Evolutionary conservation across 2,797 vertebrate genomes (phyloP).

Genomic region (Novumbra hubbsi): DNA sequence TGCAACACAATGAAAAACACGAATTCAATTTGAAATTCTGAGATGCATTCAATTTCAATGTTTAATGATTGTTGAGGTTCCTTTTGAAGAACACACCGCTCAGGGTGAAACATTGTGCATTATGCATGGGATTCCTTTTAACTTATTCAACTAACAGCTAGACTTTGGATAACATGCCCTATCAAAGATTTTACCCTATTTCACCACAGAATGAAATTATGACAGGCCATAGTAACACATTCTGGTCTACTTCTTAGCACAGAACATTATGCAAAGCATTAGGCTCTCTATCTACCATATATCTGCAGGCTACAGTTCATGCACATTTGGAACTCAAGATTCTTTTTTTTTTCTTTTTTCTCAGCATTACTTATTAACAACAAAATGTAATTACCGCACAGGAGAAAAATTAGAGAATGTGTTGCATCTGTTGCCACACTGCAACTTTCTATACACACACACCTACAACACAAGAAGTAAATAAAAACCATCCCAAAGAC

Average conservation of each 20-base stretch:
- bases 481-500: not conserved
- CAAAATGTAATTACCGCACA: slow-evolving; percentile 49
- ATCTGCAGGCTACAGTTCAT: slow-evolving; percentile 38
- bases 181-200: slow-evolving; percentile 27
- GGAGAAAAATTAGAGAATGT: not conserved
- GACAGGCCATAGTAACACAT: slow-evolving; percentile 4
- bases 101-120: slow-evolving; percentile 34
- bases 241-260: slow-evolving; percentile 11
- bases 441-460: too few relatives aligned
- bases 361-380: slow-evolving; percentile 47
- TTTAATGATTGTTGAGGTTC: slow-evolving; percentile 27
- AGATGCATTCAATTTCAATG: slow-evolving; percentile 27
- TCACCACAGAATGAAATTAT: slow-evolving; percentile 5
- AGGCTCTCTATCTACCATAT: slow-evolving; percentile 25
- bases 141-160: slow-evolving; percentile 30
- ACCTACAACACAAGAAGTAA: not conserved
- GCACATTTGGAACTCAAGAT: slow-evolving; percentile 19
- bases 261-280: slow-evolving; percentile 12
- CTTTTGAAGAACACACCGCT: slow-evolving; percentile 22
- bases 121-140: slow-evolving; percentile 30
- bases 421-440: not conserved
- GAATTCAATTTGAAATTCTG: slow-evolving; percentile 30
- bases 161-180: slow-evolving; percentile 20
- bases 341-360: slow-evolving; percentile 25
- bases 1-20: slow-evolving; percentile 25